Evolutionary conservation across 2,888 invertebrate genomes (phyloP).

Genomic region (Podotricha telesiphe): DNA sequence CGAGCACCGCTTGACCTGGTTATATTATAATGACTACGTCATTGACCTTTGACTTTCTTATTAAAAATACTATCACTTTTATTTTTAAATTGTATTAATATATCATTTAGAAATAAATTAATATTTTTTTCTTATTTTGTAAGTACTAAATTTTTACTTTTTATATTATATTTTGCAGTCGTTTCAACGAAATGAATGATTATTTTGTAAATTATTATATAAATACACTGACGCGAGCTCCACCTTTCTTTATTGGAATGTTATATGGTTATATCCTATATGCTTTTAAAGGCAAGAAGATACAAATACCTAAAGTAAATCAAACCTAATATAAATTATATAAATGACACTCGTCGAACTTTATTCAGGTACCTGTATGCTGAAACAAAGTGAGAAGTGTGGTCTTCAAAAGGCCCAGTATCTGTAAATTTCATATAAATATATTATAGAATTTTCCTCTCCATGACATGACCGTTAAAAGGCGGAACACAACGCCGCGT

Average conservation of each 20-base stretch:
- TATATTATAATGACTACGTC: neutral
- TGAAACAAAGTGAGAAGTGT: too few species aligned
- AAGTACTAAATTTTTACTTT: too few species aligned
- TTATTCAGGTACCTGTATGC: too few species aligned
- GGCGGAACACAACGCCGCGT: too few species aligned
- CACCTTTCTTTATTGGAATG: constrained; percentile 57
- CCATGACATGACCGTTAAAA: too few species aligned
- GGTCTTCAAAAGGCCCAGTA: too few species aligned
- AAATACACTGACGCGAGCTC: constrained; percentile 59
- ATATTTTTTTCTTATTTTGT: too few species aligned
- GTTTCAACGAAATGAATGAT: constrained; percentile 29
- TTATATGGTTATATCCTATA: constrained; percentile 66
- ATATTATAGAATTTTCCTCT: too few species aligned
- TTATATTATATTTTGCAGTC: constrained; percentile 37
- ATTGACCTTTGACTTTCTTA: neutral
- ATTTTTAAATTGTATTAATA: neutral
- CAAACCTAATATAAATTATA: neutral
- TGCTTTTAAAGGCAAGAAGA: constrained; percentile 53
- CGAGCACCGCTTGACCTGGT: neutral
- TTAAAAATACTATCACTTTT: neutral
- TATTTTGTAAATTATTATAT: constrained; percentile 56
- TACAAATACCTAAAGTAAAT: constrained; percentile 36
- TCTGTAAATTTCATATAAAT: too few species aligned
- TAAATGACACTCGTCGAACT: too few species aligned
- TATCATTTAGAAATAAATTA: neutral